Conservation (phyloP, 1,140 invertebrate genomes). For the Bombus turneri region DNA sequence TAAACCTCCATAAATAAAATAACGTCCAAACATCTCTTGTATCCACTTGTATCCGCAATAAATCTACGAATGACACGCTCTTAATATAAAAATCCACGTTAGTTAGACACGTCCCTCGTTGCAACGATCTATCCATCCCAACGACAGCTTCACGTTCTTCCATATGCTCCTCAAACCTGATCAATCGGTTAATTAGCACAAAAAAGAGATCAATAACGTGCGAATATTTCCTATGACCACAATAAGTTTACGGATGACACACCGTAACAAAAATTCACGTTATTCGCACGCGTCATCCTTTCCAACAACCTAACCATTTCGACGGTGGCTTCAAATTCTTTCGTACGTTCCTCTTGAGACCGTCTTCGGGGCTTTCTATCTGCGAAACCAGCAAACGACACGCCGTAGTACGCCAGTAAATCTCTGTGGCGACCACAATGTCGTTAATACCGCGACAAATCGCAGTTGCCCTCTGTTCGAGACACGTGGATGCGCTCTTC, state of each 20-base stretch:
- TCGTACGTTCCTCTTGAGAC: not conserved
- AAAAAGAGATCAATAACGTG: too few species aligned
- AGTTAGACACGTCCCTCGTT: too few species aligned
- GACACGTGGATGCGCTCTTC: not conserved
- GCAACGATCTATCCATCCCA: not conserved
- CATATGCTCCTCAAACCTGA: not conserved
- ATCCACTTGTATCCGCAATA: not conserved
- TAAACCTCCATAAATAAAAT: not conserved
- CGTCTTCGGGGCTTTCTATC: not conserved
- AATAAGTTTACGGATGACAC: too few species aligned
- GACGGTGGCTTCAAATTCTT: not conserved
- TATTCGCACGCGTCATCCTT: not conserved
- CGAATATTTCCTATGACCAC: too few species aligned
- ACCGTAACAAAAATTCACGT: not conserved
- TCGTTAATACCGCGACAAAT: slow-evolving; percentile 35
- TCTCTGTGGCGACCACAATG: not conserved
- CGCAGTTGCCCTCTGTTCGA: not conserved
- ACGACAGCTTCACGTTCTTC: not conserved
- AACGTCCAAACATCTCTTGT: not conserved
- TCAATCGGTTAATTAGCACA: too few species aligned
- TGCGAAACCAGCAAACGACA: not conserved
- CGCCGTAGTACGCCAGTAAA: not conserved
- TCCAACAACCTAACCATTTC: not conserved
- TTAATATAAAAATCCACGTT: too few species aligned
- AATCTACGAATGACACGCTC: too few species aligned